Evolutionary conservation across 1,140 invertebrate genomes (phyloP).

Genomic region (Gonioctena quinquepunctata): DNA sequence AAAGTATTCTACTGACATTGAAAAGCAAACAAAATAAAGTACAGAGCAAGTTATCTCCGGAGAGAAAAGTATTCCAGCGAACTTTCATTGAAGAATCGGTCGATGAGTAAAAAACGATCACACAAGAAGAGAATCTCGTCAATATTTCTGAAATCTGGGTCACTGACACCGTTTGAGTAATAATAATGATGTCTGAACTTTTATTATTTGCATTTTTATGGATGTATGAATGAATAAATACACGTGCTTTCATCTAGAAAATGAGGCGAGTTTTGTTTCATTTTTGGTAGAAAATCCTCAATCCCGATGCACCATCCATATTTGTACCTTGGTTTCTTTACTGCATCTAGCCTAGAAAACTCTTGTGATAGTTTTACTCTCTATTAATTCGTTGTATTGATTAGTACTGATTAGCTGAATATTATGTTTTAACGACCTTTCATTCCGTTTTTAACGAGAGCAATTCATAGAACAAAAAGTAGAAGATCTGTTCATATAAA

Average conservation of each 20-base stretch:
- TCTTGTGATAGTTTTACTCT: too few species aligned
- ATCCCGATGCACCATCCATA: too few species aligned
- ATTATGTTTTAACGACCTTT: too few species aligned
- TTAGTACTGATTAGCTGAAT: too few species aligned
- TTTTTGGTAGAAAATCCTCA: background rate
- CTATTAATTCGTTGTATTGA: too few species aligned
- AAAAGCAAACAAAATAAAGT: background rate
- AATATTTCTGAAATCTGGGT: conserved; percentile 9
- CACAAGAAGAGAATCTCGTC: background rate
- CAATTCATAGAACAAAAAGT: too few species aligned
- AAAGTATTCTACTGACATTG: background rate
- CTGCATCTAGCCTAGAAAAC: too few species aligned
- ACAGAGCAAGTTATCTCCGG: background rate
- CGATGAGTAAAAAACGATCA: background rate
- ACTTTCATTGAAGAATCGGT: conserved; percentile 3
- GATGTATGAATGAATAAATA: background rate
- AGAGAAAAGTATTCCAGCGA: background rate
- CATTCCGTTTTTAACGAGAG: too few species aligned
- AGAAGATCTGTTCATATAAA: too few species aligned
- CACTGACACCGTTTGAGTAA: background rate
- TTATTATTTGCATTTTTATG: conserved; percentile 1
- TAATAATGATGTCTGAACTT: background rate
- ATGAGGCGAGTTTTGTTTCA: background rate
- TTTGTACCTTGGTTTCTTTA: too few species aligned
- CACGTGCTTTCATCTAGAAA: background rate